These are phyloP conservation scores for Montipora foliosa DNA, from an alignment of 64 coral and sea anemone species.

Conservation along the genomic window DNA sequence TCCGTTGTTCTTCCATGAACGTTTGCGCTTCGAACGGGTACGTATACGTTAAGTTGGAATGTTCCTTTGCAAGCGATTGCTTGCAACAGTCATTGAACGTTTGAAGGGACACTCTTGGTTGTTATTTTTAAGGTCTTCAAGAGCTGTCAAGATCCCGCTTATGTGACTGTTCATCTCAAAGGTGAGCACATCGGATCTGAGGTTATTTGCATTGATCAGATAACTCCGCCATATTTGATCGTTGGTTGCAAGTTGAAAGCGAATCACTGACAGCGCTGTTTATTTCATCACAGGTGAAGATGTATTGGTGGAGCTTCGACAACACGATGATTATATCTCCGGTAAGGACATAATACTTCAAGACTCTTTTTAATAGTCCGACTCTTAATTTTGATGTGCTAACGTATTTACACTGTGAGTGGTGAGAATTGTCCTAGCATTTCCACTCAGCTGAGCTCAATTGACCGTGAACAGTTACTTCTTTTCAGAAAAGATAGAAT, in stretches of 20 bases:
- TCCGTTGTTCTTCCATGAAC: conserved; percentile 97
- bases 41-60: not conserved
- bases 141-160: conserved; percentile 99
- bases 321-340: conserved; percentile 98
- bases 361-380: not conserved
- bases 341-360: conserved; percentile 47
- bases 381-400: not conserved
- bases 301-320: conserved; percentile 84
- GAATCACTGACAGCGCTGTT: not conserved
- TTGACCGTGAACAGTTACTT: not conserved
- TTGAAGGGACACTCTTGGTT: conserved; percentile 1
- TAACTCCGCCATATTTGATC: conserved; percentile 64
- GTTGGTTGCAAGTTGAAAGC: not conserved
- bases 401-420: not conserved
- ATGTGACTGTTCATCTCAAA: conserved; percentile 96
- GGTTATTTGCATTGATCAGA: not conserved
- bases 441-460: not conserved
- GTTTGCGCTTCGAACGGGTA: conserved; percentile 97
- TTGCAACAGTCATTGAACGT: not conserved
- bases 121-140: conserved; percentile 86
- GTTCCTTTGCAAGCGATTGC: not conserved
- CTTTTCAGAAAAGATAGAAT: not conserved
- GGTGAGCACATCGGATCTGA: conserved; percentile 13
- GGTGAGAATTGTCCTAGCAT: not conserved
- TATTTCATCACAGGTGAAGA: conserved; percentile 85